Conservation (phyloP, 2,113 vertebrate genomes). For the Oriolus oriolus region DNA sequence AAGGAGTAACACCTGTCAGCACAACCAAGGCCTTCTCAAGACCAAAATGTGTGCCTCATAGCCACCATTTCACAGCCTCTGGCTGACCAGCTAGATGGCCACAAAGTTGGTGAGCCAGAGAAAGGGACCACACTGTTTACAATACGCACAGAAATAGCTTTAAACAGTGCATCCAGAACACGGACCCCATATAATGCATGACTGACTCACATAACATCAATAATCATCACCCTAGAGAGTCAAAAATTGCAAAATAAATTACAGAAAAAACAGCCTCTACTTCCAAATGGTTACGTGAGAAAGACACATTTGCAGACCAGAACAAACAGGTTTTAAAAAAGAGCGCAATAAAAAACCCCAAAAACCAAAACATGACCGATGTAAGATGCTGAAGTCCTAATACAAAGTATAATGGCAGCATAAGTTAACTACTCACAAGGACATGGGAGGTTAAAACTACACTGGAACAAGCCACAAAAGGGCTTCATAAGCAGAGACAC, state of each 20-base stretch:
- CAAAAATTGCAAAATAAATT: not conserved
- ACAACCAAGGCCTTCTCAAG: not conserved
- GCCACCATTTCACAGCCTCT: not conserved
- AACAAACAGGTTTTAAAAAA: not conserved
- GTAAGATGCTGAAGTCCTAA: not conserved
- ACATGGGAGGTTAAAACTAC: not conserved
- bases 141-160: not conserved
- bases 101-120: not conserved
- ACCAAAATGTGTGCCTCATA: not conserved
- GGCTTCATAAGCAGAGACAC: not conserved
- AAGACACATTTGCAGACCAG: not conserved
- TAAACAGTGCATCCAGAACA: not conserved
- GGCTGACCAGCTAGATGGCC: not conserved
- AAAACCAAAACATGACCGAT: not conserved
- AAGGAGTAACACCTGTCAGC: not conserved
- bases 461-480: not conserved
- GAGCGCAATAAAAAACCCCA: accelerated
- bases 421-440: not conserved
- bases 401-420: not conserved
- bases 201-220: not conserved
- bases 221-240: not conserved
- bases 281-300: not conserved
- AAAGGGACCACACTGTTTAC: not conserved
- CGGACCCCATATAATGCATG: not conserved
- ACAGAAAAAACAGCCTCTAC: not conserved